A percentile compares a stretch with the other conserved stretches of the same genome.
Conservation (phyloP, 2,888 invertebrate species). For the Amphipyra tragopoginis region DNA sequence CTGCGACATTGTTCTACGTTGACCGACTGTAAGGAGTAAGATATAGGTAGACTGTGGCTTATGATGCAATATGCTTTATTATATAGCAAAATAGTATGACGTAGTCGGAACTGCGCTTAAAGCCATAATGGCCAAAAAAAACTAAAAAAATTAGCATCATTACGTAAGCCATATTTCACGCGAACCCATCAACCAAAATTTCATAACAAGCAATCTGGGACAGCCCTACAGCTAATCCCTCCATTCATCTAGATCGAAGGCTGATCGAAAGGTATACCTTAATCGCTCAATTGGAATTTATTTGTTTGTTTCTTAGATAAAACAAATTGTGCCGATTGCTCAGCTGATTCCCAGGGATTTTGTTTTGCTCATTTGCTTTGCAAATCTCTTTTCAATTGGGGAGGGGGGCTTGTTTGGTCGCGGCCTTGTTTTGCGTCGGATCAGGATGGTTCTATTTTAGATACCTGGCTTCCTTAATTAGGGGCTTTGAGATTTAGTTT, state of each 20-base stretch:
- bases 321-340: constrained; percentile 77
- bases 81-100: no score
- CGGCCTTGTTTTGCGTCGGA: constrained; percentile 4
- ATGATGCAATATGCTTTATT: no score
- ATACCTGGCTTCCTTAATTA: no score
- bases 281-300: constrained; percentile 84
- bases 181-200: constrained; percentile 5
- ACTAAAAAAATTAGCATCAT: neutral
- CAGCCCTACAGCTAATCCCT: constrained; percentile 51
- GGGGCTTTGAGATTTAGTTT: no score
- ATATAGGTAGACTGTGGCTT: no score
- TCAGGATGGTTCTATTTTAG: no score
- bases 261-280: constrained; percentile 79
- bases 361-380: constrained; percentile 66
- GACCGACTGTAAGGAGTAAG: no score
- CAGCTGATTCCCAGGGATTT: constrained; percentile 57
- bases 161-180: constrained; percentile 4
- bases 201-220: constrained; percentile 40
- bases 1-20: no score
- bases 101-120: no score
- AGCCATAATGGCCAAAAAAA: no score
- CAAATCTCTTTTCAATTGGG: constrained; percentile 70
- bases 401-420: constrained; percentile 15
- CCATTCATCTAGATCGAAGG: constrained; percentile 62
- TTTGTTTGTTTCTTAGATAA: constrained; percentile 74